Evolutionary conservation across 2,797 vertebrate species (phyloP), one percentile per base, ranked within the genome.

Genomic region (Tauraco hartlaubi): DNA sequence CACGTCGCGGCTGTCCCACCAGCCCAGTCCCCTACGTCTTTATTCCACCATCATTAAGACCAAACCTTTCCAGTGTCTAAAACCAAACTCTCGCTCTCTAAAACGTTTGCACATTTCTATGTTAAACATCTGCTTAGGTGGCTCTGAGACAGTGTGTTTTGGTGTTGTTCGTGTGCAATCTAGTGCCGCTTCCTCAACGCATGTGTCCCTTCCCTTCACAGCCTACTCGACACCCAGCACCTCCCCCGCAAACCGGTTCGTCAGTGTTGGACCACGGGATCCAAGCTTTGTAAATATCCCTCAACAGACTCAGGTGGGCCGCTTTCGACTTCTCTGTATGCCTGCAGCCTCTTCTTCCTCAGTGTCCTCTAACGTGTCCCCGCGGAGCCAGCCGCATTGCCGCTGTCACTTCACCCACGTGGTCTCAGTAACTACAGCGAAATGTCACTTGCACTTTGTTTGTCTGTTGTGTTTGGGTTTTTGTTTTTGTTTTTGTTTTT

Each of bases 231-330:
- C 99, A 97, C 99, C 99, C 98, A 99, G 99, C 98, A 99, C 99
- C 95, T 99, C 99, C 98, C 99, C 99, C 93, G 99, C 99, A 98
- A 99, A 99, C 98, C 98, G 99, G 98, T 99, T 99, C 97, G 99
- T 99, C 98, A 99, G 99, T 97, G 99, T 99, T 96, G 99, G 99
- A 98, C 99, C 99, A 97, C 98, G 99, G 99, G 99, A 99, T 98
- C 99, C 99, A 97, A 98, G 99, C 99, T 99, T 99, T 99, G 99
- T 99, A 99, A 99, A 99, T 99, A 99, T 99, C 98, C 99, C 99
- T 98, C 99, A 99, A 98, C 99, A 99, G 98, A 99, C 99, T 98
- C 99, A 99, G 99, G 99, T 99, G 98, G 98, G 98, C 97, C 96
- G 97, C 97, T 98, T 98, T 98, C 97, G 62, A 97, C 97, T 98